Evolutionary conservation across 2,113 vertebrate species (phyloP), one percentile per base, ranked within the genome.

Genomic region (Synodontis membranacea): DNA sequence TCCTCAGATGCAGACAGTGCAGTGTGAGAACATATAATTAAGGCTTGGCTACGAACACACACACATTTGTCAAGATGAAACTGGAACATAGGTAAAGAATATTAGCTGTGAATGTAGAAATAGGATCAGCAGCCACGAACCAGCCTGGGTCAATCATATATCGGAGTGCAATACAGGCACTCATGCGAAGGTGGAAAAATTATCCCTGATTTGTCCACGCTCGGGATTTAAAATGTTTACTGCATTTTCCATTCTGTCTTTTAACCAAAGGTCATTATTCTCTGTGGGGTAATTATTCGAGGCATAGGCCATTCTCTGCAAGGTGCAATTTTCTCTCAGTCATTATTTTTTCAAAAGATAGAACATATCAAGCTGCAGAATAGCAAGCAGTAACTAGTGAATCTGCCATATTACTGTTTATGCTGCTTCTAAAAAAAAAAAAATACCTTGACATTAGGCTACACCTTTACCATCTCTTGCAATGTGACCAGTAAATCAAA

Each of bases 51-150:
- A 82, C 84, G 70, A 87, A 87, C 83, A 76, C 25, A 84, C 86
- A 90, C 31, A 87, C 81, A 83, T 93, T 91, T 91, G 92, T 92
- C 89, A 92, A 85, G 86, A 66, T 21, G 91, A 91, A 92, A 90
- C 76, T 89, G 56, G 86, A 86, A 89, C 89, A 87, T 50, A 87
- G 86, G 83, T 74, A 60, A 46, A 80, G 76, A 85, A 89, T 74
- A 86, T 89, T 84, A 44, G 84, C 89, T 89, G 86, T 89, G 74
- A 85, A 89, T 83, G 85, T 31, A 81, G 86, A 92, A 88, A 90
- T 89, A 70, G 88, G 89, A 88, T 88, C 87, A 87, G 82, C 56
- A 82, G 66, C 31, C 28, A 79, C 25, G 5, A 74, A 84, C 48
- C 82, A 70, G 44, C 4, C 48, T n/a, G 54, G 81, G 68, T 68